Percentiles rank a stretch among this genome's conserved stretches.
Conservation (phyloP, 2,888 invertebrate species). For the Pseudanteris insignis region DNA sequence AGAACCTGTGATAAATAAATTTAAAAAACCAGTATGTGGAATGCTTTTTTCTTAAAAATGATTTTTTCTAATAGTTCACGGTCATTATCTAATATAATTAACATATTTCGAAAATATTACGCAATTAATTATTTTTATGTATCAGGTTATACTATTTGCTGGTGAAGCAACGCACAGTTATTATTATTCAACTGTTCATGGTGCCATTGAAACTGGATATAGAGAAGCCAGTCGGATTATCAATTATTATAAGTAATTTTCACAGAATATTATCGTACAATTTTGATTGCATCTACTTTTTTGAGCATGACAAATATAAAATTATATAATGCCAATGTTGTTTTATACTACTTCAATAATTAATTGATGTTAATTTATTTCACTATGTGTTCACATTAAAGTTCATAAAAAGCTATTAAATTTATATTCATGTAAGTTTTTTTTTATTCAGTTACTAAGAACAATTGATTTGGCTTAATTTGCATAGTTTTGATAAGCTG, state of each 20-base stretch:
- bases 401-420: no score
- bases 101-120: background rate
- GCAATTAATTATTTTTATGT: background rate
- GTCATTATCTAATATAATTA: background rate
- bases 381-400: no score
- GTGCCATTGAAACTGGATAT: constrained; percentile 78
- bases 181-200: constrained; percentile 76
- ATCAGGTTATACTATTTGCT: constrained; percentile 72
- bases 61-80: background rate
- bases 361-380: no score
- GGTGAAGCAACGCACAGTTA: constrained; percentile 76
- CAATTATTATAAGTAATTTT: constrained; percentile 58
- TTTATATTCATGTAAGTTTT: no score
- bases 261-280: no score
- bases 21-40: constrained; percentile 65
- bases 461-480: no score
- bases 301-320: constrained; percentile 14
- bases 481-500: no score
- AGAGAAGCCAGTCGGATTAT: constrained; percentile 75
- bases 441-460: no score
- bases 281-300: constrained; percentile 7
- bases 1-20: constrained; percentile 68
- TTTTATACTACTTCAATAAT: no score
- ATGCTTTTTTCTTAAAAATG: no score
- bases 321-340: background rate